Evolutionary conservation across 2,113 vertebrate genomes (phyloP), one percentile per base, ranked within the genome.

Genomic region (Myiozetetes cayanensis): DNA sequence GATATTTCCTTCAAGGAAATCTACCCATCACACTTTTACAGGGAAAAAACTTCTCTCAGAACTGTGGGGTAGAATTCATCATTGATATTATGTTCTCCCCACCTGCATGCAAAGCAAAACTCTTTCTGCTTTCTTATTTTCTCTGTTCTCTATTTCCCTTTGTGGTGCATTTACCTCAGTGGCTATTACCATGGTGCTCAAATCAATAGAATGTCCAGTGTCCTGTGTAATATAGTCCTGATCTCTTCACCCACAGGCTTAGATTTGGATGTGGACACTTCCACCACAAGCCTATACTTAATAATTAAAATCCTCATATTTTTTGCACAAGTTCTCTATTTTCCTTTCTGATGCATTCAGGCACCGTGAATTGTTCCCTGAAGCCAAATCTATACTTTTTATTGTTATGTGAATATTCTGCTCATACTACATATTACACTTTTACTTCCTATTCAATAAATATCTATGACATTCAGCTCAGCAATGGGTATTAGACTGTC

Each of bases 381-480:
- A 76, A 97, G 98, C 94, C 94, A 96, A 93, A 98, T 97, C 97
- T 91, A 96, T 96, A 97, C 79, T 87, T 97, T 96, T 94, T 95
- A 96, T 90, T 94, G 94, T 94, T 94, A 97, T 95, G 95, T 95
- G 96, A 97, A 97, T 97, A 95, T 96, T 97, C 93, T 95, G 90
- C 66, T 90, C 63, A 93, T 90, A 94, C 85, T 53, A 95, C 84
- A 91, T 97, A 96, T 87, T 93, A 79, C 72, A 55, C 5, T 96
- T 97, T 97, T 94, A 94, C 90, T 94, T 97, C 90, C 90, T 68
- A 58, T 91, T 97, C 97, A 85, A 91, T 97, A 97, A 93, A 97
- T 96, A 94, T 80, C 80, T 55, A 76, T 92, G 81, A 53, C 77
- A 80, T 87, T 53, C 78, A 77, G 87, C 85, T 49, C 73, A 85